These are phyloP conservation scores for Catharus fuscescens DNA, from an alignment of 2,113 vertebrate genomes.

Conservation along the genomic window DNA sequence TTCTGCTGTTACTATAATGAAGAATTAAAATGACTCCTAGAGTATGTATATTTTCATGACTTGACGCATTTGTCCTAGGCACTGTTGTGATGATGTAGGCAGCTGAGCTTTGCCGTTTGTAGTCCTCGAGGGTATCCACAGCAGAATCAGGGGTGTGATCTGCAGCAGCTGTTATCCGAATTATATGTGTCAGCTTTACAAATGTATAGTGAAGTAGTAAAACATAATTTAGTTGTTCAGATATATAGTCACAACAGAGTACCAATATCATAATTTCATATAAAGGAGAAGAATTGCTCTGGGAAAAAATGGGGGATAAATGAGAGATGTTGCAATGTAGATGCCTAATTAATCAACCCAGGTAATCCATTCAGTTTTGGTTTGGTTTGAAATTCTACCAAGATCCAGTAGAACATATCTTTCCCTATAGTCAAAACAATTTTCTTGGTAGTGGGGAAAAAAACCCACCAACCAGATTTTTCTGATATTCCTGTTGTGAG, in stretches of 20 bases:
- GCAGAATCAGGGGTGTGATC: conserved; percentile 26
- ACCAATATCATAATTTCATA: background rate
- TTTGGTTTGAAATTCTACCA: background rate
- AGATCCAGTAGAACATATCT: background rate
- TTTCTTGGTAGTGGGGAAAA: background rate
- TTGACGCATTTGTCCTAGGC: background rate
- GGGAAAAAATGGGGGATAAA: background rate
- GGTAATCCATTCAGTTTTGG: background rate
- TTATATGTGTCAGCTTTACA: background rate
- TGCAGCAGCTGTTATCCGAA: conserved; percentile 33
- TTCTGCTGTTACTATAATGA: background rate
- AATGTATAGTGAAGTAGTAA: conserved; percentile 25
- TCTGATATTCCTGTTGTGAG: background rate
- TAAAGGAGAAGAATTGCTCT: conserved; percentile 22
- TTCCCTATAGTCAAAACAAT: background rate
- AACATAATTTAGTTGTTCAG: background rate
- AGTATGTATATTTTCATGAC: background rate
- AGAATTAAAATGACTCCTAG: background rate
- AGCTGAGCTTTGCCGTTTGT: conserved; percentile 23
- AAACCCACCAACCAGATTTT: background rate
- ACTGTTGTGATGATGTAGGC: conserved; percentile 20
- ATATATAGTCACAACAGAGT: conserved; percentile 10
- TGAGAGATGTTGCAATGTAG: background rate
- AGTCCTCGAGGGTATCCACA: conserved; percentile 11
- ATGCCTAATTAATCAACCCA: background rate